A percentile compares a stretch with the other conserved stretches of the same genome.
Conservation (phyloP, 37 sponge, comb jelly and placozoan species). For the Spongilla lacustris region DNA sequence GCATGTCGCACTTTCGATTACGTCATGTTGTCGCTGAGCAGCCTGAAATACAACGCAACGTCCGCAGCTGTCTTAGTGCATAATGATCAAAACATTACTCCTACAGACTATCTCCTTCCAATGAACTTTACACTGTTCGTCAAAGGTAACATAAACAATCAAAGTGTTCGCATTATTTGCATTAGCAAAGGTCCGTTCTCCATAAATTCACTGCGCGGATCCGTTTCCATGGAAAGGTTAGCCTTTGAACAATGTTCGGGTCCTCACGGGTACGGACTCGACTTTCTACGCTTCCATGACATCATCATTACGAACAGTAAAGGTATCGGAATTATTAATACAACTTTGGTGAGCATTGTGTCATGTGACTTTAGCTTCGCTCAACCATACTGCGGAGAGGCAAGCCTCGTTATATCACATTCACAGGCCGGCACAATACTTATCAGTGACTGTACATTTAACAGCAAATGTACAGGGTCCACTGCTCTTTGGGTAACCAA, state of each 20-base stretch:
- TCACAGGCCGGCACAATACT: neutral
- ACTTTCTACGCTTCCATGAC: neutral
- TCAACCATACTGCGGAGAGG: neutral
- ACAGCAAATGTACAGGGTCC: neutral
- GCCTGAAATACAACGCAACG: neutral
- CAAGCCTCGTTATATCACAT: neutral
- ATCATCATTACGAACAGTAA: neutral
- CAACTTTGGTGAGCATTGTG: neutral
- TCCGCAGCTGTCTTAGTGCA: neutral
- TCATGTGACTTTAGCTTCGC: neutral
- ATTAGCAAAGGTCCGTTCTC: neutral
- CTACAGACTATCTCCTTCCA: neutral
- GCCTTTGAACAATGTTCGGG: neutral
- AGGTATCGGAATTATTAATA: neutral
- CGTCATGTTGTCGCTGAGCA: neutral
- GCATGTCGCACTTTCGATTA: neutral
- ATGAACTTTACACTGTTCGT: neutral
- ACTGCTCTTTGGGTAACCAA: neutral
- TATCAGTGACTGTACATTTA: neutral
- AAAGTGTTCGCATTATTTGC: neutral
- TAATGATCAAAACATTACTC: neutral
- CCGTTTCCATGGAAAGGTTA: neutral
- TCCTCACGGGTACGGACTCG: neutral
- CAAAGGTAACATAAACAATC: neutral
- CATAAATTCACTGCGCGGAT: neutral